Conservation (phyloP, 1,140 invertebrate species). For the Drosophila bocqueti region DNA sequence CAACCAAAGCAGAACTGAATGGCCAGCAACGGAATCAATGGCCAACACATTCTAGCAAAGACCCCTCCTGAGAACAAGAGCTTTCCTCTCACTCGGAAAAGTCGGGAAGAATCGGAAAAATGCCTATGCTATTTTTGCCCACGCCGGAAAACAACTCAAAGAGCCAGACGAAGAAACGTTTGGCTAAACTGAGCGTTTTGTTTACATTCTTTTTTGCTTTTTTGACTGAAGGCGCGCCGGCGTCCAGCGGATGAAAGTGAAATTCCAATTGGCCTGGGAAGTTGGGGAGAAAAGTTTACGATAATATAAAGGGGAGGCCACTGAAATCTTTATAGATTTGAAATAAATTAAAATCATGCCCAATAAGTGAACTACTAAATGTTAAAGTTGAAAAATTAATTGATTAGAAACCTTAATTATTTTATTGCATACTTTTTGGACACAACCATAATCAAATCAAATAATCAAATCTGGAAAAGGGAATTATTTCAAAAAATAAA, state of each 20-base stretch:
- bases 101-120: conserved; percentile 35
- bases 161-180: conserved; percentile 27
- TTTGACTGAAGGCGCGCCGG: conserved; percentile 35
- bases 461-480: too few species aligned
- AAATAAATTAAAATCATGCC: background rate
- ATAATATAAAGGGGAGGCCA: too few species aligned
- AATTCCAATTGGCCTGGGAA: conserved; percentile 1
- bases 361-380: background rate
- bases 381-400: background rate
- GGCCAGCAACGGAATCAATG: conserved; percentile 40
- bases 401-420: background rate
- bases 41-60: conserved; percentile 34
- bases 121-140: conserved; percentile 58
- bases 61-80: conserved; percentile 31
- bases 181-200: conserved; percentile 21
- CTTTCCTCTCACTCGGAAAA: conserved; percentile 63
- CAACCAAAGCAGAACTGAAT: conserved; percentile 76
- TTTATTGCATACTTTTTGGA: background rate
- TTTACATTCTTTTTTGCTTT: conserved; percentile 20
- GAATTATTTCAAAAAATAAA: too few species aligned
- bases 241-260: conserved; percentile 44
- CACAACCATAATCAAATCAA: background rate
- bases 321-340: background rate
- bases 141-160: conserved; percentile 57
- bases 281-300: background rate